Percentiles rank a stretch among this genome's conserved stretches.
Conservation (phyloP, 2,888 invertebrate genomes). For the Erebia aethiops region DNA sequence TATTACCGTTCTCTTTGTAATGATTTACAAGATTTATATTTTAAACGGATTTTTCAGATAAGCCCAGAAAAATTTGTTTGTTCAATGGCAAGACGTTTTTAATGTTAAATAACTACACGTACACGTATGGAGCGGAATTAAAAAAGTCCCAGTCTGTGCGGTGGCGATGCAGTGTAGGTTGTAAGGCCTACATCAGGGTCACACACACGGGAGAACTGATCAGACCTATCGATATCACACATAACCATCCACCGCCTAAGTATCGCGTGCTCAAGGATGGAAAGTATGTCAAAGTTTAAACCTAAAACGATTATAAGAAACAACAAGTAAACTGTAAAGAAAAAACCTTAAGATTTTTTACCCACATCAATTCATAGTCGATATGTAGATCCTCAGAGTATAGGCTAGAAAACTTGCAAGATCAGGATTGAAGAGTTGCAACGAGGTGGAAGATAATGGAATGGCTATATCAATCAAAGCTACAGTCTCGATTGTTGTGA, state of each 20-base stretch:
- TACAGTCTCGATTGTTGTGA: too few relatives aligned
- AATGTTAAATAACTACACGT: conserved; percentile 47
- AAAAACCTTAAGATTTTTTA: too few relatives aligned
- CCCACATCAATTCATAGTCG: too few relatives aligned
- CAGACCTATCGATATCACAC: conserved; percentile 26
- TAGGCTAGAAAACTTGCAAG: too few relatives aligned
- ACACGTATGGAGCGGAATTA: conserved; percentile 39
- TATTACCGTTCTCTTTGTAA: too few relatives aligned
- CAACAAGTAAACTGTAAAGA: background rate
- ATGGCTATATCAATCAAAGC: too few relatives aligned
- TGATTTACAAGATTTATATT: background rate
- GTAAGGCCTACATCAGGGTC: conserved; percentile 41
- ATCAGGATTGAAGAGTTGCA: too few relatives aligned
- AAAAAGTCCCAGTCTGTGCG: conserved; percentile 29
- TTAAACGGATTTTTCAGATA: conserved; percentile 14
- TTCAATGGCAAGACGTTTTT: conserved; percentile 45
- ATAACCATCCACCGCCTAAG: conserved; percentile 40
- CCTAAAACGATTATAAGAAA: background rate
- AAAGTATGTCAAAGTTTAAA: conserved; percentile 21
- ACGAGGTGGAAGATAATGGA: too few relatives aligned
- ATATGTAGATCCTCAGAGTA: too few relatives aligned
- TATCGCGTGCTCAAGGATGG: conserved; percentile 37
- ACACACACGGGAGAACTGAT: conserved; percentile 33
- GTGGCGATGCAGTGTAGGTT: conserved; percentile 43
- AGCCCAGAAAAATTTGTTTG: conserved; percentile 42